Evolutionary conservation across 1,140 invertebrate genomes (phyloP).

Genomic region (Ladona fulva): DNA sequence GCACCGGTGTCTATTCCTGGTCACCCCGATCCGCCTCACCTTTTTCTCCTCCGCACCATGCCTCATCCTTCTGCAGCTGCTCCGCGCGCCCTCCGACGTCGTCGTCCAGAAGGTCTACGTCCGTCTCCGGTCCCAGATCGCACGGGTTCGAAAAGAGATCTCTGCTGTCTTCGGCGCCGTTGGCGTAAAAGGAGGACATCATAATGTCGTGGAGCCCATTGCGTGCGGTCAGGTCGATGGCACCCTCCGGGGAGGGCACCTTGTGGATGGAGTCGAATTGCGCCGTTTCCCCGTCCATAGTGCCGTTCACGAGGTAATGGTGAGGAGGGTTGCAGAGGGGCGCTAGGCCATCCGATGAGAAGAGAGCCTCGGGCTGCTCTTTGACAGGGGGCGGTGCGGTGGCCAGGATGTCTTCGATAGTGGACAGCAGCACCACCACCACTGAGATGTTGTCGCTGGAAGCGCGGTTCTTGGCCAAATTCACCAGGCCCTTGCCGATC

Average conservation of each 20-base stretch:
- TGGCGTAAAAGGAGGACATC: constrained; percentile 24
- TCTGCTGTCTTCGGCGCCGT: constrained; percentile 37
- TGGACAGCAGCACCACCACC: constrained; percentile 74
- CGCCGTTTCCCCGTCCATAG: constrained; percentile 17
- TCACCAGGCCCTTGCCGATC: constrained; percentile 57
- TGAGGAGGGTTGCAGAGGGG: constrained; percentile 24
- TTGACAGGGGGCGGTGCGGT: constrained; percentile 29
- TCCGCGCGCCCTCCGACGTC: neutral
- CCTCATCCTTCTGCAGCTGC: neutral
- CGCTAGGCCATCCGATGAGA: constrained; percentile 26
- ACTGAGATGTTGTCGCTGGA: constrained; percentile 83
- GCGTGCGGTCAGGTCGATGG: constrained; percentile 10
- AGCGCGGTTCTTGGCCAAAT: constrained; percentile 59
- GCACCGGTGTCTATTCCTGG: no score
- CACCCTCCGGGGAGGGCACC: constrained; percentile 9
- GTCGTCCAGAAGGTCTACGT: constrained; percentile 33
- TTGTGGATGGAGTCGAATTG: constrained; percentile 14
- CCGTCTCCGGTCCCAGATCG: constrained; percentile 48
- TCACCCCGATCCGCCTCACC: no score
- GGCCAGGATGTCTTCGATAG: constrained; percentile 53
- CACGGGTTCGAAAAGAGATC: constrained; percentile 19
- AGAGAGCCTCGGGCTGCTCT: constrained; percentile 29
- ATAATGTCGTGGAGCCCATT: neutral
- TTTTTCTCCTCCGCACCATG: constrained; percentile 20
- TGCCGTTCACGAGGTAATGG: constrained; percentile 20